Percentiles rank a stretch among this genome's conserved stretches.
phyloP scores from a whole-genome alignment of 2,888 invertebrate genomes.

The Monochamus alternatus region DNA sequence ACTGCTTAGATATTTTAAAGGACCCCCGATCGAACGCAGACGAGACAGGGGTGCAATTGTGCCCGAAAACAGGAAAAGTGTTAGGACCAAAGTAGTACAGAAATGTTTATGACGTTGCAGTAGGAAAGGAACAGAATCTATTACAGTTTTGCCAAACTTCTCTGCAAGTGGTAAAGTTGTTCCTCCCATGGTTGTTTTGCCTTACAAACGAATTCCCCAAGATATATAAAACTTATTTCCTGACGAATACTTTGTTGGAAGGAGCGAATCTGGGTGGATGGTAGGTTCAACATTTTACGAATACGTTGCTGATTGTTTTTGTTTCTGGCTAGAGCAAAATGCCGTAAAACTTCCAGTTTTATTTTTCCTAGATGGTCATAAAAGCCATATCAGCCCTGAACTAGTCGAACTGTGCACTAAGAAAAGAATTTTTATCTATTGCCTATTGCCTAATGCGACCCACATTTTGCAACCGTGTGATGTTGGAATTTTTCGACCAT shows the following conservation, averaged over 20 bases:
- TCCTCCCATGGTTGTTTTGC: slow-evolving; percentile 1
- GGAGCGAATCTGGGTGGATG: slow-evolving; percentile 46
- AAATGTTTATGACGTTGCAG: slow-evolving; percentile 9
- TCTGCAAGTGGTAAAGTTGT: slow-evolving; percentile 13
- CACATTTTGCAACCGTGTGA: slow-evolving; percentile 14
- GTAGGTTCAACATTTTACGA: slow-evolving; percentile 35
- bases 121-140: slow-evolving; percentile 2
- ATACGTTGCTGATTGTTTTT: not conserved
- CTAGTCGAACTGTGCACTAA: slow-evolving; percentile 1
- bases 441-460: not conserved
- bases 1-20: not conserved
- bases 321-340: not conserved
- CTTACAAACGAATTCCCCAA: slow-evolving; percentile 15
- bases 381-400: not conserved
- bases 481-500: slow-evolving; percentile 33
- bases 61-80: slow-evolving; percentile 44
- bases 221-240: slow-evolving; percentile 21
- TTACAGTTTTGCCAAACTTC: slow-evolving; percentile 20
- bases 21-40: slow-evolving; percentile 45
- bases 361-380: slow-evolving; percentile 10
- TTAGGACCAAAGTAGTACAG: slow-evolving; percentile 35
- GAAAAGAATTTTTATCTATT: slow-evolving; percentile 5
- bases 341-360: not conserved
- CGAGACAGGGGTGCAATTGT: slow-evolving; percentile 47
- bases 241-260: slow-evolving; percentile 23